Evolutionary conservation across 2,113 vertebrate species (phyloP).

Genomic region (Platichthys flesus): DNA sequence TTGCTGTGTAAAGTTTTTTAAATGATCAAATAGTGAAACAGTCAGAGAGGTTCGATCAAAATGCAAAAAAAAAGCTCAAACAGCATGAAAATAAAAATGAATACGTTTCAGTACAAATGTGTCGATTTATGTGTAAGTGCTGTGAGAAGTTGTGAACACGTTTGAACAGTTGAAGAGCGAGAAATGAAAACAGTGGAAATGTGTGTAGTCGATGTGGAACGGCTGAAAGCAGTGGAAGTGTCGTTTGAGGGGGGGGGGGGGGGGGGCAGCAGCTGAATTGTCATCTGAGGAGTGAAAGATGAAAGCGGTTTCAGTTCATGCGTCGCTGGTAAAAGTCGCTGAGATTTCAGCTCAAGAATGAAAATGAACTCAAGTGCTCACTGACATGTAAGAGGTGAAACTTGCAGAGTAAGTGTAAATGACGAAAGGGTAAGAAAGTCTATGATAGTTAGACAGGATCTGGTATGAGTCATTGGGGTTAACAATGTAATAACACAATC

Average conservation of each 20-base stretch:
- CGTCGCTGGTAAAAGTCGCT: not conserved
- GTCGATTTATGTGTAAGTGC: not conserved
- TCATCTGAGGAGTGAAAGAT: not conserved
- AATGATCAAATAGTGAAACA: not conserved
- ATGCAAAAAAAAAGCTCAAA: not conserved
- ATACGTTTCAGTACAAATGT: not conserved
- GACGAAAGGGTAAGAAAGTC: not conserved
- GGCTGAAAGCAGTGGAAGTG: not conserved
- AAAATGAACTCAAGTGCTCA: not conserved
- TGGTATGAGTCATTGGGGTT: not conserved
- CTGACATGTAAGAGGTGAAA: not conserved
- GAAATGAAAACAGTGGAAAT: not conserved
- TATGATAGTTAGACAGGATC: not conserved
- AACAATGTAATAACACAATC: not conserved
- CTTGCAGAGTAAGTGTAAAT: not conserved
- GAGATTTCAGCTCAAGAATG: not conserved
- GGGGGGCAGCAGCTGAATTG: not conserved
- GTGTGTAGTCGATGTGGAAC: not conserved
- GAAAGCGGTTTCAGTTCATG: not conserved
- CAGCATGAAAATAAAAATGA: not conserved
- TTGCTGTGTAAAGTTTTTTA: not conserved
- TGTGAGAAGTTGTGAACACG: not conserved
- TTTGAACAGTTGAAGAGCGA: not conserved
- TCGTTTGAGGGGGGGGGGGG: not conserved
- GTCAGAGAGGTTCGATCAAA: not conserved